Evolutionary conservation across 2,113 vertebrate species (phyloP), one percentile per base, ranked within the genome.

Genomic region (Alouatta palliata): DNA sequence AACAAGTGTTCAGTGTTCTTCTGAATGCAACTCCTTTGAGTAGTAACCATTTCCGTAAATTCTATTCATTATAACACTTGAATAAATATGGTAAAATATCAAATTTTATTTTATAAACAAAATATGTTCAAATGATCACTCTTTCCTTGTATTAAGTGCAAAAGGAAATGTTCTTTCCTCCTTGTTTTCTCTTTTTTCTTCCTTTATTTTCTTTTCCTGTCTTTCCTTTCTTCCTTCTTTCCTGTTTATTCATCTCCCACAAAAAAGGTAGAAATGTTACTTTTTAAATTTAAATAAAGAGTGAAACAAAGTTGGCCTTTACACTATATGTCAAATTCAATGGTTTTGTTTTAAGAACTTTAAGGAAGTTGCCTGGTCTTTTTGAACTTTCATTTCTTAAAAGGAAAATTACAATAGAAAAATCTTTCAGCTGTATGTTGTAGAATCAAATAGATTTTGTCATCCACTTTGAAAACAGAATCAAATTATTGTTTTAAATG

Each of bases 321-420:
- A 61, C n/a, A 86, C 23, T 79, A 6, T 64, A 6, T 76, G 30
- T 87, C 58, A 88, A 47, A 45, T 91, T 71, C 30, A 71, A 12
- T 85, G 4, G 5, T 30, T 87, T 47, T 81, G 35, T 49, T 94
- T 84, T 96, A 17, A 88, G n/a, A 77, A 83, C 6, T 75, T 43
- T 23, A 95, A 91, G 40, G 35, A 27, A 89, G 4, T 70, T 70
- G 12, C 16, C 35, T 73, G 6, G 6, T 35, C 4, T 76, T 30
- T 82, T 81, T 82, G 10, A 54, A n/a, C 20, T 97, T 95, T 84
- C 12, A 83, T 94, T 94, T 82, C 25, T 54, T 77, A n/a, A 61
- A 80, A 61, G 32, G 30, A 93, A 79, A 90, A 13, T 45, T 68
- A 85, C 16, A 92, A 30, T 45, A 87, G 30, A 71, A 87, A 64